These are phyloP conservation scores for Polydrusus tereticollis DNA, from an alignment of 2,888 invertebrate genomes.

Conservation along the genomic window DNA sequence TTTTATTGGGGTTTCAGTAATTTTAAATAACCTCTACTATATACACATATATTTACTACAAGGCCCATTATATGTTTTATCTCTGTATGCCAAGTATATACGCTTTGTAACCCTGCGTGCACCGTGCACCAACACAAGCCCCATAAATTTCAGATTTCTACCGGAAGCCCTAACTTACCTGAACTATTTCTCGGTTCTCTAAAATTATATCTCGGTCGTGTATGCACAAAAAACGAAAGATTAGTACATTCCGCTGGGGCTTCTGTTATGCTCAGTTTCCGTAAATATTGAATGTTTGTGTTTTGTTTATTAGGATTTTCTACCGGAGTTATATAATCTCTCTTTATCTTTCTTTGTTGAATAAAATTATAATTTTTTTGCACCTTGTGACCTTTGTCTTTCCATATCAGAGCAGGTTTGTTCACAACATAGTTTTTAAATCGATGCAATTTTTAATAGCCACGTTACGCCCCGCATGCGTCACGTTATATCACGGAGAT, in stretches of 20 bases:
- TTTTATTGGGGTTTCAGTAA: too few relatives aligned
- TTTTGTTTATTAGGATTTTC: background rate
- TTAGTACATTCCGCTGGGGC: constrained; percentile 15
- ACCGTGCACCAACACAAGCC: constrained; percentile 31
- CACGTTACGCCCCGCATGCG: too few relatives aligned
- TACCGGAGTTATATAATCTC: background rate
- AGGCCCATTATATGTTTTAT: constrained; percentile 40
- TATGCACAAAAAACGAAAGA: constrained; percentile 24
- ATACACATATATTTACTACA: constrained; percentile 23
- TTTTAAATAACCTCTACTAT: too few relatives aligned
- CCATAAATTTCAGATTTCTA: constrained; percentile 47
- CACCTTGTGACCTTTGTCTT: too few relatives aligned
- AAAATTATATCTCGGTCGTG: constrained; percentile 42
- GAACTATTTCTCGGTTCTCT: constrained; percentile 44
- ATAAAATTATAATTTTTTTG: too few relatives aligned
- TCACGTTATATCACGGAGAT: too few relatives aligned
- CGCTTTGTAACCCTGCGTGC: constrained; percentile 44
- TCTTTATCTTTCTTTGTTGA: too few relatives aligned
- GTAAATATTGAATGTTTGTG: background rate
- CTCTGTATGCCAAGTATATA: constrained; percentile 41
- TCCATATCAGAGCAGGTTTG: too few relatives aligned
- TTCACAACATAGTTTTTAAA: too few relatives aligned
- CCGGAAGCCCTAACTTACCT: constrained; percentile 47
- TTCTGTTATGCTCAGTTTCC: background rate
- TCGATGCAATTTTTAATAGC: too few relatives aligned